Evolutionary conservation across 2,113 vertebrate species (phyloP).

Genomic region (Trachemys scripta): DNA sequence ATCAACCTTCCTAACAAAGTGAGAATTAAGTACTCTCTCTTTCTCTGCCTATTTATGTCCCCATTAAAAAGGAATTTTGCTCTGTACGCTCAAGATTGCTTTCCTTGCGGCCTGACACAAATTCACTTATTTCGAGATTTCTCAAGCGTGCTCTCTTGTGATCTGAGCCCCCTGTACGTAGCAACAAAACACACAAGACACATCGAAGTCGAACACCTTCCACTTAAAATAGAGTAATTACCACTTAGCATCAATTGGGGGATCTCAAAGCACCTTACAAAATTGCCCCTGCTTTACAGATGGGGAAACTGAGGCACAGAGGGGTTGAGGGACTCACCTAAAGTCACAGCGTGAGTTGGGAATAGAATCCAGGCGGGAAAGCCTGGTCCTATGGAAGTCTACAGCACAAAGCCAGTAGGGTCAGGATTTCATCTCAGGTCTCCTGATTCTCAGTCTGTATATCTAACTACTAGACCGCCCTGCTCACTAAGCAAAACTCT

Average conservation of each 20-base stretch:
- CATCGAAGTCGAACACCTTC: neutral
- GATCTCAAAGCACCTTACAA: neutral
- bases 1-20: neutral
- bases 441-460: neutral
- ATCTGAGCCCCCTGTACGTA: neutral
- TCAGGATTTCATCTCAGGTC: neutral
- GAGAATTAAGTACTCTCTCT: neutral
- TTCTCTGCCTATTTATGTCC: neutral
- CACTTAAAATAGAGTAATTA: neutral
- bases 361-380: neutral
- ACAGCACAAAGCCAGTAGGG: neutral
- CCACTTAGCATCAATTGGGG: neutral
- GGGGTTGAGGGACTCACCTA: neutral
- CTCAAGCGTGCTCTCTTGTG: neutral
- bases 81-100: neutral
- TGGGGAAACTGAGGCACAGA: neutral
- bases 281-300: neutral
- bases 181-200: neutral
- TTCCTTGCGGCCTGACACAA: neutral
- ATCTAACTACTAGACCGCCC: neutral
- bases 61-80: neutral
- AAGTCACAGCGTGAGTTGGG: neutral
- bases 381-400: neutral
- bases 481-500: neutral
- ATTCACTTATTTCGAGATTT: neutral